phyloP scores from a whole-genome alignment of 2,113 vertebrate genomes.

The Jaculus jaculus region DNA sequence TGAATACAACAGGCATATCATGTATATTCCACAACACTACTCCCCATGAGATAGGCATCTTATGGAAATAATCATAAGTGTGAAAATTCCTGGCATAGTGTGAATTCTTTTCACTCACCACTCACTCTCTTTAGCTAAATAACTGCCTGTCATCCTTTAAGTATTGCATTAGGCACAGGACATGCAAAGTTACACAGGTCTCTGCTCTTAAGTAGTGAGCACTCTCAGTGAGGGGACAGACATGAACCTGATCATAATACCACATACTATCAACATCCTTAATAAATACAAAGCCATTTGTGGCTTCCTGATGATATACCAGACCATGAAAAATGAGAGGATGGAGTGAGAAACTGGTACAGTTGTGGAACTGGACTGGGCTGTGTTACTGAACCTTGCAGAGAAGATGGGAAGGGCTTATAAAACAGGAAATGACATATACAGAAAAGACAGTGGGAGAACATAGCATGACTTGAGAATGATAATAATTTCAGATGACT shows the following conservation, averaged over 20 bases:
- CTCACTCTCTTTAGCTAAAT: background rate
- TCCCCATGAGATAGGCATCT: background rate
- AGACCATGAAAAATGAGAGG: background rate
- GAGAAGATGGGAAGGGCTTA: background rate
- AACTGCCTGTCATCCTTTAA: background rate
- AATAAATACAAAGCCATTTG: background rate
- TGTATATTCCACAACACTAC: too few species aligned
- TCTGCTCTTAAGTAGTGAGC: background rate
- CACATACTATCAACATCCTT: background rate
- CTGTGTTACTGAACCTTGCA: background rate
- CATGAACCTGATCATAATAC: background rate
- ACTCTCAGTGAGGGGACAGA: background rate
- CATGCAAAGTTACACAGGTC: background rate
- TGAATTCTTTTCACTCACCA: background rate
- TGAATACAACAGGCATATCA: too few species aligned
- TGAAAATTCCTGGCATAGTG: background rate
- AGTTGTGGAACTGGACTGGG: background rate
- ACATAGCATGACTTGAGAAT: background rate
- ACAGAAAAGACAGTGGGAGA: background rate
- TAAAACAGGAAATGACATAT: background rate
- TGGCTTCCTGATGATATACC: background rate
- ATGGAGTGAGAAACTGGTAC: background rate
- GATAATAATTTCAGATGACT: constrained; percentile 6
- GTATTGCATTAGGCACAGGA: too few species aligned
- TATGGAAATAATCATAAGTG: background rate